These are phyloP conservation scores for Scolopax bukidnonensis DNA, from an alignment of 2,797 vertebrate genomes.

Conservation along the genomic window DNA sequence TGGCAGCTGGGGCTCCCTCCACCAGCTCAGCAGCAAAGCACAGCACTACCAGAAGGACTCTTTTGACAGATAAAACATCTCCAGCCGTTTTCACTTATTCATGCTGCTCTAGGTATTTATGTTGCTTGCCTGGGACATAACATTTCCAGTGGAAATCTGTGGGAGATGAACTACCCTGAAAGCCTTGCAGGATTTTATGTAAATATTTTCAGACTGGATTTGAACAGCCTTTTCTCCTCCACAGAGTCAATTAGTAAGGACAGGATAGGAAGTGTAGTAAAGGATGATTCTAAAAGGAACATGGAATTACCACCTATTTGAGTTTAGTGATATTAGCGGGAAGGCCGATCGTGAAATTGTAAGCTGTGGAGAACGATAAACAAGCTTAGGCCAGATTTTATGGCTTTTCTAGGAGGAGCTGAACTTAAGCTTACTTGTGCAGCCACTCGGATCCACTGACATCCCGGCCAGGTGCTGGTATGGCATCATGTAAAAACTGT, in stretches of 20 bases:
- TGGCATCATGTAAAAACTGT: accelerated
- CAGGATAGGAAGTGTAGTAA: background rate
- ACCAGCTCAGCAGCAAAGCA: background rate
- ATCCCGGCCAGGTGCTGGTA: background rate
- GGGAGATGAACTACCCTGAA: background rate
- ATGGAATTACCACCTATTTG: background rate
- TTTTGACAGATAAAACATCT: background rate
- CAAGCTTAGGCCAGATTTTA: background rate
- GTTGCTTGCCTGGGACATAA: background rate
- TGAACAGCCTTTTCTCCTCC: background rate
- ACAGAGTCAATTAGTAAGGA: background rate
- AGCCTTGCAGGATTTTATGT: background rate
- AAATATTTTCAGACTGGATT: background rate
- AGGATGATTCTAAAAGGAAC: background rate
- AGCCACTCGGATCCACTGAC: background rate
- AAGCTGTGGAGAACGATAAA: background rate
- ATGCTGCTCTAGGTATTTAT: background rate
- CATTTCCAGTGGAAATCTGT: background rate
- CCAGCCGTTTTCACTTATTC: background rate
- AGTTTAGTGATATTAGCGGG: background rate
- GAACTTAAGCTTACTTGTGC: background rate
- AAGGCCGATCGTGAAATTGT: background rate
- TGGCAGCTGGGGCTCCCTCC: background rate
- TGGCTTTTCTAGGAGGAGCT: background rate
- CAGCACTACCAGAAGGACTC: background rate